Base-by-base conservation (phyloP, 2,113 vertebrate species). In the Callaeas wilsoni region DNA sequence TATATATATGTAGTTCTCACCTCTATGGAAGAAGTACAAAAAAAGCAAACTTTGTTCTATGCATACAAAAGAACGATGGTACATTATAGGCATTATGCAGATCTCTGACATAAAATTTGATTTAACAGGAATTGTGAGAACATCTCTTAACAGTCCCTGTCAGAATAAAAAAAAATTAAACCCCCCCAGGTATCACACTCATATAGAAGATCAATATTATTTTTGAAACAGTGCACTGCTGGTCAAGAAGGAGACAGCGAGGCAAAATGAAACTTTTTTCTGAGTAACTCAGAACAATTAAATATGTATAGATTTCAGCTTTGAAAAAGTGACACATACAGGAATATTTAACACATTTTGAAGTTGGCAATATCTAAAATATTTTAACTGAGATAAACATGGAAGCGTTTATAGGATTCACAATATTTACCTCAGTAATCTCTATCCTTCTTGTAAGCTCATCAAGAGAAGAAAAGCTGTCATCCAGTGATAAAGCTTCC, bases 401-500 rank as follows among this genome's bases (percentile, higher is more conserved):
- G 4, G 7, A 74, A 79, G 23, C 60, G 52, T 81, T 92, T 41
- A 80, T 19, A 89, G 52, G 57, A 93, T 53, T 91, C 49, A 37
- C 14, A 84, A 22, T 84, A 91, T 92, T 98, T 98, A 99, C 99
- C 99, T 99, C 98, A 62, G 99, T 98, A 81, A 98, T 97, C 96
- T 98, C 96, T 97, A 99, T 99, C 93, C 98, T 98, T 87, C 98
- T 99, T 92, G 98, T 99, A 94, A 99, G 98, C 89, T 99, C 99
- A 91, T 99, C 99, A 53, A 99, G 98, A 64, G 99, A 99, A 76
- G 98, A 98, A 84, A 98, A 98, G 62, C 98, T 97, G 7, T 99
- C 98, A 46, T 98, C 98, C 10, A 97, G 80, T 41, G 97, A 97
- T 89, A 97, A 96, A 75, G 82, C 91, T 84, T 98, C 98, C 76